Conservation (phyloP, 1,140 invertebrate species). For the Euura saliciscinereae region DNA sequence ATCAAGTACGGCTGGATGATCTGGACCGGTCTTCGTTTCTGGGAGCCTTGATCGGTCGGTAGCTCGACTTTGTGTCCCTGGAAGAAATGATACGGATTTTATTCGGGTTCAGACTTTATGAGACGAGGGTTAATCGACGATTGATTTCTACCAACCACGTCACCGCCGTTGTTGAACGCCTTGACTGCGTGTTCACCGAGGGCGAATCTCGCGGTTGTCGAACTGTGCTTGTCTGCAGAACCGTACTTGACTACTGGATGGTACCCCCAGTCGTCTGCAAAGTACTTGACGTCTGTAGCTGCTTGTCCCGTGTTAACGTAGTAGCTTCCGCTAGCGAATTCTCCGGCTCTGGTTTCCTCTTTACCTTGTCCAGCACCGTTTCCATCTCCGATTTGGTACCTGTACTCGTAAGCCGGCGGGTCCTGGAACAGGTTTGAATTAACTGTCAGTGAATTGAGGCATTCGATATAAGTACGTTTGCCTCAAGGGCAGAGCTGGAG, state of each 20-base stretch:
- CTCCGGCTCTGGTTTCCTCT: conserved; percentile 59
- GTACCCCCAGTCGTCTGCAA: conserved; percentile 68
- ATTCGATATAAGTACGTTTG: too few species aligned
- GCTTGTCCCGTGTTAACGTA: conserved; percentile 46
- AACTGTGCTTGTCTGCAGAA: conserved; percentile 50
- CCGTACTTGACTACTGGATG: conserved; percentile 66
- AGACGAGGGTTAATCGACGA: not conserved
- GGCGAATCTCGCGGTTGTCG: conserved; percentile 58
- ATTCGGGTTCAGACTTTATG: not conserved
- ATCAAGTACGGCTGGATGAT: conserved; percentile 31
- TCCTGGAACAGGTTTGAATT: conserved; percentile 47
- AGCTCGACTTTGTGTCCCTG: conserved; percentile 8
- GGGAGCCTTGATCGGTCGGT: not conserved
- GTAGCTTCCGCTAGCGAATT: conserved; percentile 61
- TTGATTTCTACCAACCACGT: conserved; percentile 30
- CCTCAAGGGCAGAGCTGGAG: too few species aligned
- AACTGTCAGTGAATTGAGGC: not conserved
- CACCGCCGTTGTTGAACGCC: conserved; percentile 48
- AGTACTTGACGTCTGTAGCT: conserved; percentile 63
- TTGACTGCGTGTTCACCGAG: conserved; percentile 63
- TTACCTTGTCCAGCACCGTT: conserved; percentile 63
- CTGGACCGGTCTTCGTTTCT: conserved; percentile 17
- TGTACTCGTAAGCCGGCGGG: conserved; percentile 60
- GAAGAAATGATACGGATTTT: not conserved
- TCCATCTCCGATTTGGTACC: conserved; percentile 56